Conservation (phyloP, 2,888 invertebrate genomes). For the Pteria penguin region DNA sequence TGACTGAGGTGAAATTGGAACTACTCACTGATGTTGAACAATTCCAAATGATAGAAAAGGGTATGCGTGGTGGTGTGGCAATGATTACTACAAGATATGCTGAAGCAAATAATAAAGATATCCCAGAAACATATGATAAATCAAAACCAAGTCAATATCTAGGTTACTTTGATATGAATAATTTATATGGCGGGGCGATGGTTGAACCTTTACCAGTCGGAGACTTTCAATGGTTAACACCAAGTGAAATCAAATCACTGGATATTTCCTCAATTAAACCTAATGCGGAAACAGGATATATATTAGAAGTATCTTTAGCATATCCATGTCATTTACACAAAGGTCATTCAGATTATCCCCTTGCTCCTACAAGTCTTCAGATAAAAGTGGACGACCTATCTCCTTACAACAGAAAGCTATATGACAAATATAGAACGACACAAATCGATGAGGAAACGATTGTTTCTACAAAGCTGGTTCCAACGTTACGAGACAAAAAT, state of each 20-base stretch:
- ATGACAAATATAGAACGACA: too few relatives aligned
- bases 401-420: background rate
- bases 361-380: background rate
- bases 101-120: too few relatives aligned
- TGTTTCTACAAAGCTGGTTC: conserved; percentile 43
- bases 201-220: background rate
- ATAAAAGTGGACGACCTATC: conserved; percentile 8
- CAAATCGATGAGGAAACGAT: too few relatives aligned
- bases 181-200: conserved; percentile 23
- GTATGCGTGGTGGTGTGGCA: conserved; percentile 15
- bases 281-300: background rate
- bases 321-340: too few relatives aligned
- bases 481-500: conserved; percentile 48
- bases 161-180: conserved; percentile 4
- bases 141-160: background rate
- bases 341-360: conserved; percentile 6
- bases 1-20: too few relatives aligned
- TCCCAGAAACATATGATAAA: too few relatives aligned
- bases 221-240: conserved; percentile 6
- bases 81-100: conserved; percentile 13
- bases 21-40: too few relatives aligned
- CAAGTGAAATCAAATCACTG: too few relatives aligned
- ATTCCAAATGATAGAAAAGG: background rate
- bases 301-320: conserved; percentile 20
- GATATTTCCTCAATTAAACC: too few relatives aligned